Conservation (phyloP, 2,113 vertebrate species). For the Eurystomus gularis region DNA sequence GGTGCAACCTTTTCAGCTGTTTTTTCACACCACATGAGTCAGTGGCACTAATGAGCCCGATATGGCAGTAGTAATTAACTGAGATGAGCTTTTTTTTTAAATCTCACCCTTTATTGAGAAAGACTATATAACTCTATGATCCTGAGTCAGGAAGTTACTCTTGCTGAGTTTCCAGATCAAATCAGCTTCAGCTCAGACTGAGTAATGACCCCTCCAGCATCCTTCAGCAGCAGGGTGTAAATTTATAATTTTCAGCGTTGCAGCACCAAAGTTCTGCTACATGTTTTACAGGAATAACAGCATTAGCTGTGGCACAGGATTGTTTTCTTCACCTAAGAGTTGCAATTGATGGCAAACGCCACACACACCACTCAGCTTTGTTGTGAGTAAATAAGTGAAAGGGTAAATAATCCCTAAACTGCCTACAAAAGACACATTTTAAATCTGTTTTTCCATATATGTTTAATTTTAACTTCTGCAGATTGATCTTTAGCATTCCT, state of each 20-base stretch:
- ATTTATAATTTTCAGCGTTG: background rate
- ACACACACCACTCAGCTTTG: background rate
- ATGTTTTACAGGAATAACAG: background rate
- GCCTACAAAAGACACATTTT: background rate
- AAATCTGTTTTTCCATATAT: background rate
- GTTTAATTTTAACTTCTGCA: background rate
- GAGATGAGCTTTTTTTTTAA: background rate
- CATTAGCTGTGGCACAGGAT: background rate
- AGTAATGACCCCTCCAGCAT: background rate
- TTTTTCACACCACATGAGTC: conserved; percentile 24
- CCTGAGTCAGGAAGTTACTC: background rate
- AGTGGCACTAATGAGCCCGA: conserved; percentile 53
- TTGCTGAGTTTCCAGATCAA: background rate
- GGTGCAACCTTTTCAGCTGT: conserved; percentile 39
- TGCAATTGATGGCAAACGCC: background rate
- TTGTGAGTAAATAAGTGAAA: background rate
- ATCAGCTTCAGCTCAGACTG: background rate
- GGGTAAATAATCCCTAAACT: background rate
- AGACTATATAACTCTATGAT: background rate
- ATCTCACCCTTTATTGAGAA: conserved; percentile 9
- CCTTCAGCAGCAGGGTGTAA: background rate
- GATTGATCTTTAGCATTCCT: background rate
- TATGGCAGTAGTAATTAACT: conserved; percentile 38
- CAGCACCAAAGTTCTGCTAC: background rate
- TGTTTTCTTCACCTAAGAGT: background rate